Conservation (phyloP, 2,888 invertebrate genomes). For the Polyommatus icarus region DNA sequence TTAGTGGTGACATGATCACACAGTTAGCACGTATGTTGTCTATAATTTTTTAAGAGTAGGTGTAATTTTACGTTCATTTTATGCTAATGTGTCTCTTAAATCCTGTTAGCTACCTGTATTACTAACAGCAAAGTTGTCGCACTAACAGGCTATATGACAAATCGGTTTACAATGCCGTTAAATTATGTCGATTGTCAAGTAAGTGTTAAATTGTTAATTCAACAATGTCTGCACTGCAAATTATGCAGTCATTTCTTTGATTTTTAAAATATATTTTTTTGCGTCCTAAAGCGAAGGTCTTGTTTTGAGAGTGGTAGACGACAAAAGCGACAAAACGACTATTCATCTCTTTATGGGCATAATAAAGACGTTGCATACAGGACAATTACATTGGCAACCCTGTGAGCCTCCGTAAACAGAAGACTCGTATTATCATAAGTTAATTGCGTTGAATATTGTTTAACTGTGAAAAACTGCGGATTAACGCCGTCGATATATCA, state of each 20-base stretch:
- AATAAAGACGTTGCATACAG: neutral
- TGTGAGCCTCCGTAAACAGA: slow-evolving; percentile 48
- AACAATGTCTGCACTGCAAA: neutral
- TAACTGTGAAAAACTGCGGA: slow-evolving; percentile 36
- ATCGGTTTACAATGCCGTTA: neutral
- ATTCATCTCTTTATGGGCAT: neutral
- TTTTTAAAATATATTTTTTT: neutral
- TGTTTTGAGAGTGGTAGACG: no score
- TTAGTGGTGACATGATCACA: neutral
- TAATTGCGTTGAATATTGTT: slow-evolving; percentile 43
- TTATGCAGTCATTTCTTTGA: neutral
- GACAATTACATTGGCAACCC: slow-evolving; percentile 3
- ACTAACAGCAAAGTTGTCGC: neutral
- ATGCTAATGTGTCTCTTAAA: neutral
- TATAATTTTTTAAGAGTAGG: neutral
- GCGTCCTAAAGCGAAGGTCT: no score
- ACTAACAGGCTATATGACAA: neutral
- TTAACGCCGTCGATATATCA: slow-evolving; percentile 31
- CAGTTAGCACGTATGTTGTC: neutral
- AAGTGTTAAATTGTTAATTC: no score
- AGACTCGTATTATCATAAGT: slow-evolving; percentile 50
- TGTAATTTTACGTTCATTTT: neutral
- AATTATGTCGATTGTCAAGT: neutral
- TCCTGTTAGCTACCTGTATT: neutral
- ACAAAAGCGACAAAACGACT: neutral